A percentile compares a stretch with the other conserved stretches of the same genome.
Conservation (phyloP, 1,140 invertebrate genomes). For the Acyrthosiphon pisum region DNA sequence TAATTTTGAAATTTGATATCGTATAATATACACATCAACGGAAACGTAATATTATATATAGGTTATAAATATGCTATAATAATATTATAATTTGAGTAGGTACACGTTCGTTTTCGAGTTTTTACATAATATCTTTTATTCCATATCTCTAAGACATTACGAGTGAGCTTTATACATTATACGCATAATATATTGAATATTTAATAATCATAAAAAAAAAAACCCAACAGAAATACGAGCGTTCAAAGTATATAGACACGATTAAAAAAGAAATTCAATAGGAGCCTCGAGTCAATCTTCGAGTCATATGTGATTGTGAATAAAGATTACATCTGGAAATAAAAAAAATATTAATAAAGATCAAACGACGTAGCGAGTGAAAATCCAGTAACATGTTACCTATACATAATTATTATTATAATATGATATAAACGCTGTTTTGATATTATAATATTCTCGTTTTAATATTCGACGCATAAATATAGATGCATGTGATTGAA, state of each 20-base stretch:
- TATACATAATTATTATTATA: not conserved
- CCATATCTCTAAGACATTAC: not conserved
- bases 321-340: not conserved
- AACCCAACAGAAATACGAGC: not conserved
- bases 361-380: not conserved
- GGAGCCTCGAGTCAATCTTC: not conserved
- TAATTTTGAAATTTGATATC: not conserved
- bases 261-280: not conserved
- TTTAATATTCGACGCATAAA: not conserved
- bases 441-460: not conserved
- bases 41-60: not conserved
- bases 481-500: not conserved
- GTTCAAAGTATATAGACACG: not conserved
- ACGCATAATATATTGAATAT: not conserved
- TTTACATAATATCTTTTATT: not conserved
- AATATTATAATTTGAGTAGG: not conserved
- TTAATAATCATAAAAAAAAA: not conserved
- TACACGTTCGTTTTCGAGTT: not conserved
- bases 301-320: not conserved
- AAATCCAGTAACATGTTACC: not conserved
- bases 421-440: not conserved
- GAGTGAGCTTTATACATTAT: not conserved
- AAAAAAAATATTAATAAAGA: not conserved
- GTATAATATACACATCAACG: not conserved
- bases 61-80: no score